These are phyloP conservation scores for Motacilla alba DNA, from an alignment of 2,113 vertebrate genomes.

Conservation along the genomic window DNA sequence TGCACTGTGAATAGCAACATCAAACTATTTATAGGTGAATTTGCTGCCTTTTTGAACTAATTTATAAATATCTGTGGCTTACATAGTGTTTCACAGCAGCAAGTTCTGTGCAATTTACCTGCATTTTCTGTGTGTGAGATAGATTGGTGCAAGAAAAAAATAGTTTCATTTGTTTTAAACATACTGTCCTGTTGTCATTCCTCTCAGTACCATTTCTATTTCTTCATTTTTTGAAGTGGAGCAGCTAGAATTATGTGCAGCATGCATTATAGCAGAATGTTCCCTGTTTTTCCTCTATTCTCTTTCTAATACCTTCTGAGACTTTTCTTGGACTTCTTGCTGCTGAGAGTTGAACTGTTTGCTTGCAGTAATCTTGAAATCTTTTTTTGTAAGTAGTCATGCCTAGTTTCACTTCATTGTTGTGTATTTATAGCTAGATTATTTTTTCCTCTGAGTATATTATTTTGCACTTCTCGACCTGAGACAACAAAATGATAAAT, in stretches of 20 bases:
- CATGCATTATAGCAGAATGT: not conserved
- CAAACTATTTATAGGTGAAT: conserved; percentile 41
- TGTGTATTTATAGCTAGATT: conserved; percentile 1
- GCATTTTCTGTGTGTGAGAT: not conserved
- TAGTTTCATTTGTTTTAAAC: not conserved
- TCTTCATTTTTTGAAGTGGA: not conserved
- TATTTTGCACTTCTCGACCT: not conserved
- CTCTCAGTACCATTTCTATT: not conserved
- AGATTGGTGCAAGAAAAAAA: not conserved
- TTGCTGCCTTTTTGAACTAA: conserved; percentile 11
- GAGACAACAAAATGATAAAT: not conserved
- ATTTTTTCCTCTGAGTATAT: not conserved
- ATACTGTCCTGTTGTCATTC: not conserved
- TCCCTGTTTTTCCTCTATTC: not conserved
- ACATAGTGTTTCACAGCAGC: not conserved
- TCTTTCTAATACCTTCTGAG: not conserved
- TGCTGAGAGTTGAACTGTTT: not conserved
- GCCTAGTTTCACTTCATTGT: not conserved
- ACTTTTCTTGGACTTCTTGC: not conserved
- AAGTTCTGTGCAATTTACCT: not conserved
- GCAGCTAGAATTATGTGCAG: not conserved
- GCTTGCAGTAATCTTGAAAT: not conserved
- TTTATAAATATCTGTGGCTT: not conserved
- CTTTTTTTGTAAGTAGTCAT: not conserved
- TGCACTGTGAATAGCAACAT: conserved; percentile 25